Base-by-base conservation (phyloP, 2,113 vertebrate genomes). In the Ceyx melanurus region DNA sequence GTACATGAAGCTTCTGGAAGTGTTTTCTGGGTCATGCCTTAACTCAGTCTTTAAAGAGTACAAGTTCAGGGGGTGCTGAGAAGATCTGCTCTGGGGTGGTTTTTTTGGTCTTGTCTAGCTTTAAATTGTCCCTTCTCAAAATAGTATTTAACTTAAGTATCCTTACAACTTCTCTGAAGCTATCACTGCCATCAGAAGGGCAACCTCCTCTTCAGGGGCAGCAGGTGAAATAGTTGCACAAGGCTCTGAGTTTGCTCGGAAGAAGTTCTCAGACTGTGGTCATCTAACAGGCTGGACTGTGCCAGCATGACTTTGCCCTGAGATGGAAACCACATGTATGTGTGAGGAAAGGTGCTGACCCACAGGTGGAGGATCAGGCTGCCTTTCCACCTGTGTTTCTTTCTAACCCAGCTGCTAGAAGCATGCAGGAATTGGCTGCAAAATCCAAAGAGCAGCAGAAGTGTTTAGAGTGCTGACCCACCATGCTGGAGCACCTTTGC, bases 121-220 rank as follows among this genome's bases (percentile, higher is more conserved):
- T 48, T n/a, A 68, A 25, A 20, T 31, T 62, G 31, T 33, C 0
- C 0, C 3, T 10, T 64, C 57, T 79, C 43, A 90, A 42, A 51
- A 9, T 45, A 8, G 7, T 64, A 9, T 45, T 90, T 74, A 18
- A 13, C 37, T 70, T 64, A 1, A 3, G 11, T 8, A 4, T 57
- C n/a, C 31, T 67, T 40, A 11, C 10, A n/a, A 33, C 33, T 51
- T 60, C 46, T 75, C 35, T 35, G 46, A 67, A 76, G 53, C 53
- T 62, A 1, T n/a, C 0, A 0, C 40, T 31, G 75, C 53, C 23
- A 9, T 18, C 20, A 42, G 31, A 33, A 42, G 35, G 18, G 25
- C 45, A 65, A 3, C 15, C 13, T 54, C 22, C 14, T 15, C 5
- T 45, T 66, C 33, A 12, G 17, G n/a, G 16, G 22, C 23, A 33